A percentile compares a stretch with the other conserved stretches of the same genome.
These are phyloP conservation scores for Chrysomallon squamiferum DNA, from an alignment of 1,140 invertebrate genomes.

Conservation along the genomic window DNA sequence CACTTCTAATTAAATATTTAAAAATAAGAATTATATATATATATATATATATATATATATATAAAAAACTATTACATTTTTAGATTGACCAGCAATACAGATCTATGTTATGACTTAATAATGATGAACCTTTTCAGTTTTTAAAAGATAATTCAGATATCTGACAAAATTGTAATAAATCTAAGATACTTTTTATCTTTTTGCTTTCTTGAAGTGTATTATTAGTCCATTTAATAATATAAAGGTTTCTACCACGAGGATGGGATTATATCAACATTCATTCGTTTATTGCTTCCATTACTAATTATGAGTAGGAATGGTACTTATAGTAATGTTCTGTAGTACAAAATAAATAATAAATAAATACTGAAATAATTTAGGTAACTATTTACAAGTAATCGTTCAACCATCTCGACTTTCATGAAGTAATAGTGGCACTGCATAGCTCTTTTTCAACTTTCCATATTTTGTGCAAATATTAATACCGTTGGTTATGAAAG, in stretches of 20 bases:
- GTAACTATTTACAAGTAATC: not conserved
- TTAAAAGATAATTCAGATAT: too few species aligned
- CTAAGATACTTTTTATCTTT: too few species aligned
- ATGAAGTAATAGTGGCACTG: not conserved
- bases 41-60: too few species aligned
- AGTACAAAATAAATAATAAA: constrained; percentile 10
- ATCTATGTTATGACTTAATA: too few species aligned
- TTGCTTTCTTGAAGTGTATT: too few species aligned
- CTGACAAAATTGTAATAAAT: too few species aligned
- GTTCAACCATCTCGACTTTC: not conserved
- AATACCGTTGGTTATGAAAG: not conserved
- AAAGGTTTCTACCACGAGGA: not conserved
- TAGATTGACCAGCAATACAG: too few species aligned
- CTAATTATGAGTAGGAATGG: constrained; percentile 1
- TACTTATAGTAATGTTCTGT: not conserved
- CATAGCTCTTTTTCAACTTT: not conserved
- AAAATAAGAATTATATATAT: too few species aligned
- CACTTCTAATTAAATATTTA: too few species aligned
- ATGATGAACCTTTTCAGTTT: too few species aligned
- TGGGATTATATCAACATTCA: not conserved
- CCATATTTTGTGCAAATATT: not conserved
- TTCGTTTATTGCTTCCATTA: not conserved
- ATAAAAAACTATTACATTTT: too few species aligned
- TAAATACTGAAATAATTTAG: constrained; percentile 11
- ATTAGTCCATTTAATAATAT: too few species aligned